Evolutionary conservation across 2,888 invertebrate genomes (phyloP), one percentile per base, ranked within the genome.

Genomic region (Perithous albicinctus): DNA sequence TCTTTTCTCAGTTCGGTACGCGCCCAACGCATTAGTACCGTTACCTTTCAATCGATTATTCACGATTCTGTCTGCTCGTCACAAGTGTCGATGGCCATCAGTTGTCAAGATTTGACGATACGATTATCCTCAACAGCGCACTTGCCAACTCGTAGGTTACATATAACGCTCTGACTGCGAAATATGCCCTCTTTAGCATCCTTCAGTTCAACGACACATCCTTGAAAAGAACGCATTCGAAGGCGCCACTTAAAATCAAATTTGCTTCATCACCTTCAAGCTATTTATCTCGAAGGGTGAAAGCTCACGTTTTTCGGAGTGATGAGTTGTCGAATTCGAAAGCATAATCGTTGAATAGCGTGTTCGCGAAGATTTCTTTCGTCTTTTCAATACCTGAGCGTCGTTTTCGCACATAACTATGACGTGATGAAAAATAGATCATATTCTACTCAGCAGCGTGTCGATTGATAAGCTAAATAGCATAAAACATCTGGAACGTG

Each of bases 251-350:
- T 43, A 43, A 66, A 64, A 43, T 56, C 41, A 29, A 59, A 75
- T 29, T 32, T 56, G 66, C 54, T 3, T 54, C 43, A 63, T 56
- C 66, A 66, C n/a, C 56, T n/a, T 41, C 56, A 4, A 43, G 20
- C 32, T 18, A 64, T 75, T 56, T 54, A 75, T 74, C 23, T 66
- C 20, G 29, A 56, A 66, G 54, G 5, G 43, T 12, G 18, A 66
- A 64, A 41, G n/a, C 48, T 20, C 43, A 26, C 46, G 8, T 61
- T 29, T 46, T 43, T 15, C n/a, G 6, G 23, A 20, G 23, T 59
- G 72, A 56, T 61, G 72, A 46, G 46, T 46, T 8, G 29, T 35
- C 29, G 23, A 46, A 43, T 54, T 10, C 8, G n/a, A 54, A 26
- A 12, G 12, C 51, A n/a, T 54, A 54, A 54, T 54, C 51, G 26